Evolutionary conservation across 2,797 vertebrate species (phyloP).

Genomic region (Gadopsis bispinosus): DNA sequence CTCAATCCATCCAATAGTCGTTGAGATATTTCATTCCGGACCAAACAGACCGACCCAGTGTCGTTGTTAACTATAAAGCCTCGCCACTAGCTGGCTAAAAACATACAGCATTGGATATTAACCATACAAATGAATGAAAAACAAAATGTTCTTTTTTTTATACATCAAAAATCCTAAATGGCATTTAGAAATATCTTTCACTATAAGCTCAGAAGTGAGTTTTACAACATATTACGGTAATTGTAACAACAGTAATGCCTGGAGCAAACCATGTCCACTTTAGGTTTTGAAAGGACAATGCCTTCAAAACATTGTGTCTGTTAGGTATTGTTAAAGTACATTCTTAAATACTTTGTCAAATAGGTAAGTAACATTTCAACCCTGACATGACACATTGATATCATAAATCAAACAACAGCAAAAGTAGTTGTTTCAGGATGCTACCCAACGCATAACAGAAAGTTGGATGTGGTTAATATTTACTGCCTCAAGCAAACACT

Average conservation of each 20-base stretch:
- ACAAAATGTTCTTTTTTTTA: neutral
- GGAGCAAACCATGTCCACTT: no score
- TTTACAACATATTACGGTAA: neutral
- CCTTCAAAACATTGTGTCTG: no score
- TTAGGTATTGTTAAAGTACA: no score
- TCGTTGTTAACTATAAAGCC: neutral
- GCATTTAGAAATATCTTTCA: neutral
- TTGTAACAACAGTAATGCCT: no score
- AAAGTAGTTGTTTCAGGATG: neutral
- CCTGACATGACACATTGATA: neutral
- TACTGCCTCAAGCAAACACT: neutral
- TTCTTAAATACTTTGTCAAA: neutral
- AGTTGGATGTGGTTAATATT: constrained; percentile 4
- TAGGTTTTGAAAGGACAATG: no score
- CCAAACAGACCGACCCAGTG: no score
- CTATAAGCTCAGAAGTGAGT: neutral
- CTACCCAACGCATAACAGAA: no score
- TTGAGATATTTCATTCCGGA: neutral
- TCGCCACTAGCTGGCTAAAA: neutral
- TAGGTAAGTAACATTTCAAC: neutral
- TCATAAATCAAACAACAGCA: no score
- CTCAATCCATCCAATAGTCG: neutral
- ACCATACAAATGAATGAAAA: neutral
- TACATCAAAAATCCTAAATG: neutral
- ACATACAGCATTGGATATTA: neutral